Conservation (phyloP, 1,140 invertebrate genomes). For the Pseudomyrmex pallidus region DNA sequence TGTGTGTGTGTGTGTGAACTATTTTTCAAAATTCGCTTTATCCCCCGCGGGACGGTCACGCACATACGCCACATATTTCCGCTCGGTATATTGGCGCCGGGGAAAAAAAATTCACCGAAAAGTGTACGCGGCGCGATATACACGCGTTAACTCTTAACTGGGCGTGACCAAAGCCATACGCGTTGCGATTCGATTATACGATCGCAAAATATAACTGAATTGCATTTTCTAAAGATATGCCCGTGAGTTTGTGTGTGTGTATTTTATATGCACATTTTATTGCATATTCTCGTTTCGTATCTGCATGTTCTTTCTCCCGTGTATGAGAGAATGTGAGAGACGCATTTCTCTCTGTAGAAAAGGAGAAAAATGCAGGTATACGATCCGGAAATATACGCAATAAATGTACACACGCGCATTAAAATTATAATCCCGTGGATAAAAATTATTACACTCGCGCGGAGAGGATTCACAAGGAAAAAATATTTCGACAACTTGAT, state of each 20-base stretch:
- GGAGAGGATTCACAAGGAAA: not conserved
- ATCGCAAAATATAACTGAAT: not conserved
- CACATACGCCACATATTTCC: constrained; percentile 43
- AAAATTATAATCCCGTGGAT: too few species aligned
- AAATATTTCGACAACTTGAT: not conserved
- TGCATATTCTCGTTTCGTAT: too few species aligned
- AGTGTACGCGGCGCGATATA: not conserved
- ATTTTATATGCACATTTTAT: too few species aligned
- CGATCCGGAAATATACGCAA: too few species aligned
- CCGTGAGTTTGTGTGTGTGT: too few species aligned
- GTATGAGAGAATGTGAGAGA: too few species aligned
- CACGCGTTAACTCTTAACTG: constrained; percentile 28
- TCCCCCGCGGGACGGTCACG: constrained; percentile 1
- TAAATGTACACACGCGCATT: too few species aligned
- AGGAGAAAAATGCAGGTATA: too few species aligned
- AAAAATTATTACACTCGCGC: not conserved
- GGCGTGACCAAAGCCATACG: not conserved
- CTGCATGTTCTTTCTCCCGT: too few species aligned
- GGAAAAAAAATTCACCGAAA: constrained; percentile 47
- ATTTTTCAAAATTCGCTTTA: constrained; percentile 56
- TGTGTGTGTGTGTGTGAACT: not conserved
- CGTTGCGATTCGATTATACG: not conserved
- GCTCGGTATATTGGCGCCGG: constrained; percentile 27
- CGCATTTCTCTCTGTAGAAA: too few species aligned
- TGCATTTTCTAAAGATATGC: not conserved